Evolutionary conservation across 2,113 vertebrate genomes (phyloP), one percentile per base, ranked within the genome.

Genomic region (Irena cyanogastra): DNA sequence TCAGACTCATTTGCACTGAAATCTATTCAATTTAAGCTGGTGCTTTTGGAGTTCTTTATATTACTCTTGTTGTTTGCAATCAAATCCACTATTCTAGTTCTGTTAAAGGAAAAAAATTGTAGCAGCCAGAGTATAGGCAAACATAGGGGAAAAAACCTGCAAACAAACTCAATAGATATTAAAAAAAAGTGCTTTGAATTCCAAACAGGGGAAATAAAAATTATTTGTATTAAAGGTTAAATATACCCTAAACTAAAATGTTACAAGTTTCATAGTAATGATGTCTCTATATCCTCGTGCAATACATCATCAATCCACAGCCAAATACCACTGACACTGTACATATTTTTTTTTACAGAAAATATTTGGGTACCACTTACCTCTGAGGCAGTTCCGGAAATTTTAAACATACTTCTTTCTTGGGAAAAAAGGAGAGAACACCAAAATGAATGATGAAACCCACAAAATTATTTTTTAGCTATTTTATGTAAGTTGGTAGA

Each of bases 181-280:
- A 18, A 7, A 81, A 91, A 71, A 16, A 66, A 95, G 28, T 92
- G 37, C 59, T 96, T 96, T 95, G 94, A 96, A 95, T 97, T 97
- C 87, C 81, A 93, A 63, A 27, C 30, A 13, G 5, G 53, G 66
- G 56, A 81, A 96, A 95, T 97, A 96, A 97, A 97, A 97, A 94
- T 97, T 54, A 98, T 97, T 98, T 98, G 82, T 98, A 84, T 94
- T 97, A 97, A 98, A 97, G 91, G 94, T 98, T 98, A 98, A 97
- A 97, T 97, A 97, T 96, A 96, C 93, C 95, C 95, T 96, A 96
- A 97, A 91, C 89, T 71, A 80, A 85, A 97, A 89, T 93, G 78
- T 87, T 97, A 92, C 66, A 95, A 92, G 83, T 95, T 96, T 97
- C 97, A 92, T 87, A 91, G 91, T 81, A 97, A 94, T 70, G 71